phyloP scores from a whole-genome alignment of 2,888 invertebrate species.

The Athalia circularis region DNA sequence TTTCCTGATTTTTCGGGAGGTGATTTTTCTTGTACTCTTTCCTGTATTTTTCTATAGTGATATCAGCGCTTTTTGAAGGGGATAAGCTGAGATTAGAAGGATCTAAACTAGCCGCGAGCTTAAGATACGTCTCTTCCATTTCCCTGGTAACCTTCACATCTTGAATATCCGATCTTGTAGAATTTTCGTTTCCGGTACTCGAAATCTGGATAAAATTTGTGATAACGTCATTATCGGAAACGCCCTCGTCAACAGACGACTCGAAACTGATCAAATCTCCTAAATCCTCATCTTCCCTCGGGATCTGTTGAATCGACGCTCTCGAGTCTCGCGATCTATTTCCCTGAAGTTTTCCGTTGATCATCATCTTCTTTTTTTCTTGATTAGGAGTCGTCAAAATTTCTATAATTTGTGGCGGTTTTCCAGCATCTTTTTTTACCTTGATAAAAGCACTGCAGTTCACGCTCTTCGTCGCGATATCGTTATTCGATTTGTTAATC shows the following conservation, averaged over 20 bases:
- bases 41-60: constrained; percentile 70
- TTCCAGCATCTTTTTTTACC: constrained; percentile 16
- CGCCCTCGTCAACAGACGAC: constrained; percentile 62
- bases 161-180: constrained; percentile 47
- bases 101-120: constrained; percentile 69
- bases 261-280: constrained; percentile 68
- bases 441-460: constrained; percentile 46
- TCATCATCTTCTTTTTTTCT: too few relatives aligned
- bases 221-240: constrained; percentile 28
- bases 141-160: constrained; percentile 70
- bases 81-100: constrained; percentile 62
- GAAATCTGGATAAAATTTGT: too few relatives aligned
- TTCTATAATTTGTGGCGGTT: not conserved
- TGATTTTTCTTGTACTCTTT: constrained; percentile 67
- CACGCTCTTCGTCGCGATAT: constrained; percentile 47
- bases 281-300: constrained; percentile 42
- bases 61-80: constrained; percentile 58
- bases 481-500: constrained; percentile 49
- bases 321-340: too few relatives aligned
- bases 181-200: not conserved
- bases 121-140: constrained; percentile 71
- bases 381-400: too few relatives aligned
- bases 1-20: constrained; percentile 59
- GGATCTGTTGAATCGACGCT: too few relatives aligned
- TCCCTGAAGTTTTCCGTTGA: too few relatives aligned